Evolutionary conservation across 2,888 invertebrate genomes (phyloP).

Genomic region (Sinohyriopsis cumingii): DNA sequence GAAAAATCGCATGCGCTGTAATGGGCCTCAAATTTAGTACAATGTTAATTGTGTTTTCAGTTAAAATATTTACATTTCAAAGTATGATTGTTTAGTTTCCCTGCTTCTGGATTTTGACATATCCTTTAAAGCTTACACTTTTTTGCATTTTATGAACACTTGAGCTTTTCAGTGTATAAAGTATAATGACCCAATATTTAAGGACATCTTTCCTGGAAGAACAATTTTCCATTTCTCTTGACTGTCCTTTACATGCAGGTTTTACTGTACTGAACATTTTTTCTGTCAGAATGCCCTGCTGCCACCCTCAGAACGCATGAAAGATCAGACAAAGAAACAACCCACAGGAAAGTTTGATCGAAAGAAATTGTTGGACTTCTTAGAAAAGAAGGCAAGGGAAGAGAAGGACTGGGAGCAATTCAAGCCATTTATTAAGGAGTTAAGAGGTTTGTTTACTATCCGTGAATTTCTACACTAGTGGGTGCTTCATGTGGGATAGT

Average conservation of each 20-base stretch:
- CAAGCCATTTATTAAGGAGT: constrained; percentile 89
- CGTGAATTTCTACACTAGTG: too few relatives aligned
- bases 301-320: constrained; percentile 95
- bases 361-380: constrained; percentile 75
- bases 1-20: too few relatives aligned
- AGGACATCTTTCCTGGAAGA: neutral
- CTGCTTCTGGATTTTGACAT: too few relatives aligned
- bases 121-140: too few relatives aligned
- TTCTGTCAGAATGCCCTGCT: constrained; percentile 90
- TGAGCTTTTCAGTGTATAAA: too few relatives aligned
- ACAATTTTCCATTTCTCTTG: neutral
- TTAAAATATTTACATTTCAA: too few relatives aligned
- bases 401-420: constrained; percentile 97
- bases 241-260: neutral
- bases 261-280: neutral
- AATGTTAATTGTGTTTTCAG: too few relatives aligned
- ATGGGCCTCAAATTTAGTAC: too few relatives aligned
- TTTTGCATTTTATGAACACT: too few relatives aligned
- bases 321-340: constrained; percentile 95
- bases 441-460: constrained; percentile 82
- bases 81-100: too few relatives aligned
- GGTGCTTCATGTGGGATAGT: too few relatives aligned
- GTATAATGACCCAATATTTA: too few relatives aligned
- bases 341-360: constrained; percentile 97
- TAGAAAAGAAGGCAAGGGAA: constrained; percentile 96